These are phyloP conservation scores for Pelodytes ibericus DNA, from an alignment of 2,797 vertebrate genomes.

Conservation along the genomic window DNA sequence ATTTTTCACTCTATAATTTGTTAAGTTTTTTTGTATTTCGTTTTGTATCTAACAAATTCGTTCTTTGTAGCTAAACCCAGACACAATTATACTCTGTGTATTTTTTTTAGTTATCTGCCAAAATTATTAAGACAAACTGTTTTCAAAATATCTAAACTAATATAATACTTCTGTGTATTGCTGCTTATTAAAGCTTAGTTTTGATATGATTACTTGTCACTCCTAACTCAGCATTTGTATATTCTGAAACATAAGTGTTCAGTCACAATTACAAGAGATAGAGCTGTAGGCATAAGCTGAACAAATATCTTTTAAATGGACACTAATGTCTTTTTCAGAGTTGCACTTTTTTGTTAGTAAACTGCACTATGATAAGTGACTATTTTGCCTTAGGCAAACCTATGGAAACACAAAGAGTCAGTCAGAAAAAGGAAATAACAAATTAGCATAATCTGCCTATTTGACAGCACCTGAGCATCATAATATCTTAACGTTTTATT, in stretches of 20 bases:
- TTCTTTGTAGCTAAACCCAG: no score
- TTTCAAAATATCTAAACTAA: no score
- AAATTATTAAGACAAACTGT: no score
- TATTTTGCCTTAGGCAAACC: constrained; percentile 28
- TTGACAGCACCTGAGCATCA: constrained; percentile 8
- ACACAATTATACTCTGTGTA: no score
- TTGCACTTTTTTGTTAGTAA: constrained; percentile 46
- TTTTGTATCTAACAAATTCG: no score
- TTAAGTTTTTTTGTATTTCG: no score
- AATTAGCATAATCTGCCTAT: neutral
- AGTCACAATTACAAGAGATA: constrained; percentile 34
- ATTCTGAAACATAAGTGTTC: constrained; percentile 36
- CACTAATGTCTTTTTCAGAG: constrained; percentile 44
- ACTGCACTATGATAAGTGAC: constrained; percentile 28
- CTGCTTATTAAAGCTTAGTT: neutral
- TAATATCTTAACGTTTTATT: neutral
- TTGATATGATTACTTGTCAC: neutral
- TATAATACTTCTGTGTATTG: no score
- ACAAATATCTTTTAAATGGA: constrained; percentile 53
- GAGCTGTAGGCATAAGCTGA: constrained; percentile 45
- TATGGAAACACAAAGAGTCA: constrained; percentile 17
- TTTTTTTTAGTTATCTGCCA: no score
- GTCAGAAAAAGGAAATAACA: constrained; percentile 21
- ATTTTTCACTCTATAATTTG: no score
- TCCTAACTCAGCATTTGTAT: constrained; percentile 34